A percentile compares a stretch with the other conserved stretches of the same genome.
phyloP scores from a whole-genome alignment of 2,888 invertebrate genomes.

The Parnassius smintheus region DNA sequence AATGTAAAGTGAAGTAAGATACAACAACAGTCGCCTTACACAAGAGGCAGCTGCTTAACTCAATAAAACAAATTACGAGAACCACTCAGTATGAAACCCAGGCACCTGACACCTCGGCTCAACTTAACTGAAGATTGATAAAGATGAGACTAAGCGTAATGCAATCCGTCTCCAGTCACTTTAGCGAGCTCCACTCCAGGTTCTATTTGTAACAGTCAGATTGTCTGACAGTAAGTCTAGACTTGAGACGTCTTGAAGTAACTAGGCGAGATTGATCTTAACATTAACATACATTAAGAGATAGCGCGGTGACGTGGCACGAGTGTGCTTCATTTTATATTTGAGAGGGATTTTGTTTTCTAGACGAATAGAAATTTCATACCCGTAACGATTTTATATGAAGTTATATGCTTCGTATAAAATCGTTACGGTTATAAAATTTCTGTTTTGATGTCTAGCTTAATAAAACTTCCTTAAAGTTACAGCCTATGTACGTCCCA shows the following conservation, averaged over 20 bases:
- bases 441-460: too few species aligned
- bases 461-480: too few species aligned
- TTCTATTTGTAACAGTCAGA: slow-evolving; percentile 42
- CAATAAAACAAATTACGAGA: slow-evolving; percentile 14
- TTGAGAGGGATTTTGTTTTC: not conserved
- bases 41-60: not conserved
- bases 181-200: slow-evolving; percentile 33
- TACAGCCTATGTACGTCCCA: too few species aligned
- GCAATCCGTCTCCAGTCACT: slow-evolving; percentile 35
- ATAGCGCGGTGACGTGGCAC: slow-evolving; percentile 18
- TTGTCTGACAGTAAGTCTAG: slow-evolving; percentile 40
- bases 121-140: slow-evolving; percentile 28
- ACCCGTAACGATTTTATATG: too few species aligned
- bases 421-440: too few species aligned
- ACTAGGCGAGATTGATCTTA: slow-evolving; percentile 55
- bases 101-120: slow-evolving; percentile 31
- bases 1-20: not conserved
- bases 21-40: not conserved
- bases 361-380: too few species aligned
- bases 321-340: slow-evolving; percentile 10
- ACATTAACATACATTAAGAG: slow-evolving; percentile 51
- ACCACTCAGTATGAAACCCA: slow-evolving; percentile 15
- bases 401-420: too few species aligned
- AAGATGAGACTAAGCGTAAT: slow-evolving; percentile 35
- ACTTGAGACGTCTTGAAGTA: slow-evolving; percentile 32